A percentile compares a stretch with the other conserved stretches of the same genome.
Evolutionary conservation across 2,113 vertebrate genomes (phyloP).

Genomic region (Nannobrachium achirus): DNA sequence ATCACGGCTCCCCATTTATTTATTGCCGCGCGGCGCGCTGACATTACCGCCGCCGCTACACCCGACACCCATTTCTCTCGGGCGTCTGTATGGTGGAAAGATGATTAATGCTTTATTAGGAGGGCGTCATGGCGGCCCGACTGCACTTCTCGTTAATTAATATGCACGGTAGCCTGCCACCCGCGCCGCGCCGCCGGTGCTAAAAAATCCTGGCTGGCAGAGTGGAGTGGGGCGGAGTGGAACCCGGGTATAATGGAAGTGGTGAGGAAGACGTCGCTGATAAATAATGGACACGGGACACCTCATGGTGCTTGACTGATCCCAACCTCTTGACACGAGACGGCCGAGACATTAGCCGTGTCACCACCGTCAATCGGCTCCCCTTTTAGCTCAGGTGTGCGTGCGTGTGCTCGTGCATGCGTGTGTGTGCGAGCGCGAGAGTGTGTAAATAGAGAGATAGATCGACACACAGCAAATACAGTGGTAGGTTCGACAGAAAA

Average conservation of each 20-base stretch:
- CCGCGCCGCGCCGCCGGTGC: neutral
- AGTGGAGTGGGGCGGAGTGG: conserved; percentile 18
- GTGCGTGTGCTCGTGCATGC: neutral
- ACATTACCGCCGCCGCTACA: neutral
- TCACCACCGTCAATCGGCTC: neutral
- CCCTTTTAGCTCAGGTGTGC: conserved; percentile 7
- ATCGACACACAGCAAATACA: too few relatives aligned
- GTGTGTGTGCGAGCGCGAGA: neutral
- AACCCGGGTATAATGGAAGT: conserved; percentile 20
- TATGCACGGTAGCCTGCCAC: conserved; percentile 37
- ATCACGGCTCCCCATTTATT: conserved; percentile 1
- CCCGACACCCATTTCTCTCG: conserved; percentile 2
- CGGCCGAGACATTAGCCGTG: conserved; percentile 39
- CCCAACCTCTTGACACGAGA: conserved; percentile 66
- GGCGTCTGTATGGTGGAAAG: neutral
- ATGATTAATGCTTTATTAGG: neutral
- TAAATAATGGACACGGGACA: conserved; percentile 72
- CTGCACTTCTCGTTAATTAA: conserved; percentile 73
- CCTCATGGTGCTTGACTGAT: conserved; percentile 72
- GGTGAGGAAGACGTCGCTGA: conserved; percentile 43
- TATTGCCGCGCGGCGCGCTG: conserved; percentile 31
- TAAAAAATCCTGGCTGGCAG: conserved; percentile 59
- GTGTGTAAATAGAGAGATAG: neutral
- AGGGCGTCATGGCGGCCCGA: conserved; percentile 34
- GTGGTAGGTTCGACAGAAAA: too few relatives aligned